Conservation (phyloP, 2,888 invertebrate genomes). For the Hemicrepidius hirtus region DNA sequence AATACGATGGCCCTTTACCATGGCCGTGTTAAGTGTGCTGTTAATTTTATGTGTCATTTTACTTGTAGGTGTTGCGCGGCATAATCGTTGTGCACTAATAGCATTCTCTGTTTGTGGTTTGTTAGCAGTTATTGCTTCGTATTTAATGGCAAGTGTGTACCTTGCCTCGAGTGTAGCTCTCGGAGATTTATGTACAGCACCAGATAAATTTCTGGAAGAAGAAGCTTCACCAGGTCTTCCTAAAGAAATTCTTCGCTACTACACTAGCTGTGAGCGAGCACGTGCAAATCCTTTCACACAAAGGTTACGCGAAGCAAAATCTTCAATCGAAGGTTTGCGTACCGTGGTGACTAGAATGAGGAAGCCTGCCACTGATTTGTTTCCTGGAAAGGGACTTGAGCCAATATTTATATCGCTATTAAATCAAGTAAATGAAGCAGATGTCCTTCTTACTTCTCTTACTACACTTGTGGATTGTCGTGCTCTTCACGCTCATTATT, state of each 20-base stretch:
- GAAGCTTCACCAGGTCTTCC: conserved; percentile 68
- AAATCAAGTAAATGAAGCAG: conserved; percentile 86
- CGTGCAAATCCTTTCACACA: conserved; percentile 89
- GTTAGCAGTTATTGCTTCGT: conserved; percentile 90
- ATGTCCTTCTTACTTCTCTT: conserved; percentile 80
- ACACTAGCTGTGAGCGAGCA: conserved; percentile 88
- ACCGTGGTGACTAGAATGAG: conserved; percentile 73
- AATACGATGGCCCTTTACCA: conserved; percentile 89
- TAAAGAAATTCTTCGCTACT: conserved; percentile 75
- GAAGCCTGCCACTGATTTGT: conserved; percentile 73
- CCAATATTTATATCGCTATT: conserved; percentile 85
- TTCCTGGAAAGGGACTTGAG: conserved; percentile 76
- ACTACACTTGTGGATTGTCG: conserved; percentile 88
- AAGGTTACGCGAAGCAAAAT: conserved; percentile 82
- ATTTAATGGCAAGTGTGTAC: conserved; percentile 92
- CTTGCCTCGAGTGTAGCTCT: conserved; percentile 89
- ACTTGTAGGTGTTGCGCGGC: conserved; percentile 90
- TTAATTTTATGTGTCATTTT: conserved; percentile 92
- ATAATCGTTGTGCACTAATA: conserved; percentile 92
- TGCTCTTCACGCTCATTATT: conserved; percentile 87
- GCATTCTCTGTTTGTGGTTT: conserved; percentile 91
- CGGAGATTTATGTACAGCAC: conserved; percentile 83
- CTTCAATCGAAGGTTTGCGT: conserved; percentile 72
- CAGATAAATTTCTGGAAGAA: conserved; percentile 72
- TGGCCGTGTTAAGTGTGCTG: conserved; percentile 89